Base-by-base conservation (phyloP, 2,113 vertebrate species). In the Lanius ludovicianus region DNA sequence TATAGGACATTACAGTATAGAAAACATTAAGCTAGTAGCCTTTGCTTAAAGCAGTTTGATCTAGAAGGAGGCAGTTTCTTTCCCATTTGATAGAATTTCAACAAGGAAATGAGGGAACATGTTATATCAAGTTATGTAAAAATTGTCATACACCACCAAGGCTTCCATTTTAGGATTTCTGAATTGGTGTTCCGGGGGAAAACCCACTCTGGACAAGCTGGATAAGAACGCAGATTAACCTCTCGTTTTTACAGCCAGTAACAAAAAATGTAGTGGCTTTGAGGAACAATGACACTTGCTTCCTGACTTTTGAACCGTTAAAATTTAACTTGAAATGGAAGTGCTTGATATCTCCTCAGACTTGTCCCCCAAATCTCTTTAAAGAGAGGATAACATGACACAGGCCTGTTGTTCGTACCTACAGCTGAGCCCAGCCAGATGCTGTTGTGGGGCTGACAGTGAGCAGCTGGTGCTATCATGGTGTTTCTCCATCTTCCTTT, bases 401-500 rank as follows among this genome's bases (percentile, higher is more conserved):
- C 13, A 27, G n/a, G 49, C 16, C 69, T 13, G 53, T 73, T 79
- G 57, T 42, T 64, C 19, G 42, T 59, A 41, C 9, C 31, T 52
- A 5, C 4, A 12, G 37, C 39, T 84, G n/a, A 77, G 56, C 49
- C 41, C 24, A 39, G 10, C 46, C 28, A 41, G 16, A 8, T 39
- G 53, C 62, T 82, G 77, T 37, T 63, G 46, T 19, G 55, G 44
- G 52, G 23, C 65, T 63, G 55, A 46, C 41, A 70, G 42, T 13
- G 59, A 71, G n/a, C 37, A n/a, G 55, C 41, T 60, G 74, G 46
- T 64, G 31, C 41, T 85, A 7, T 75, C 35, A 78, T 2, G 11
- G 39, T 84, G 49, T 91, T 84, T 90, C 84, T 91, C 62, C 28
- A 21, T 93, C 63, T 92, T 83, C 56, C 13, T 89, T 97, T 15